Evolutionary conservation across 1,140 invertebrate genomes (phyloP), one percentile per base, ranked within the genome.

Genomic region (Ceratoteleas bidentatus): DNA sequence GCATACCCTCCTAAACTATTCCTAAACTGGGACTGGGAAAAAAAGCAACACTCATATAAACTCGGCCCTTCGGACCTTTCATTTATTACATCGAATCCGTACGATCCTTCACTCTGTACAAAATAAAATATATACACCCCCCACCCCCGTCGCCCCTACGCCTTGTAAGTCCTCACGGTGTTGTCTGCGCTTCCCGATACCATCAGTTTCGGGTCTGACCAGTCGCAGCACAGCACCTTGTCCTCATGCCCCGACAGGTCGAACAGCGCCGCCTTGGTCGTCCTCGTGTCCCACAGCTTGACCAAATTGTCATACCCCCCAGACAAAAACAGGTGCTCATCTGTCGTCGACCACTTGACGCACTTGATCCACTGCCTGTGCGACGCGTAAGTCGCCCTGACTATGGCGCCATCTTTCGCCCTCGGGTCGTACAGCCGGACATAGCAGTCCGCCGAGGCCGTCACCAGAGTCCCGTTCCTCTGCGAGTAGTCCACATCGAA

Each of bases 251-350:
- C 98, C 65, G 94, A 93, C 85, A 99, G 92, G 88, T 99, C 97
- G 87, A 96, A 99, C 0, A 99, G 91, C 2, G 98, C 96, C 8
- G 97, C 96, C 89, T 96, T 97, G 0, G 97, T 95, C 96, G 96
- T 98, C 91, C 98, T 93, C 3, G 94, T 95, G 88, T 99, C 99
- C 99, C 99, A 99, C 38, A 99, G 90, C 92, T 99, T 99, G 16
- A 99, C 94, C 38, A 95, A 89, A 66, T 94, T 94, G 89, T 99
- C 99, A 90, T 98, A 97, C 11, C 96, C 95, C 3, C 97, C 98
- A 9, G 98, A 99, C 3, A 99, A 93, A 90, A 99, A 99, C 10
- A 97, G 92, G 88, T 97, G 92, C 87, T 97, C 95, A 79, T 96
- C 92, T 0, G 93, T 94, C n/a, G 93, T 94, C 0, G 97, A 98